Conservation (phyloP, 2,113 vertebrate species). For the Myxocyprinus asiaticus region DNA sequence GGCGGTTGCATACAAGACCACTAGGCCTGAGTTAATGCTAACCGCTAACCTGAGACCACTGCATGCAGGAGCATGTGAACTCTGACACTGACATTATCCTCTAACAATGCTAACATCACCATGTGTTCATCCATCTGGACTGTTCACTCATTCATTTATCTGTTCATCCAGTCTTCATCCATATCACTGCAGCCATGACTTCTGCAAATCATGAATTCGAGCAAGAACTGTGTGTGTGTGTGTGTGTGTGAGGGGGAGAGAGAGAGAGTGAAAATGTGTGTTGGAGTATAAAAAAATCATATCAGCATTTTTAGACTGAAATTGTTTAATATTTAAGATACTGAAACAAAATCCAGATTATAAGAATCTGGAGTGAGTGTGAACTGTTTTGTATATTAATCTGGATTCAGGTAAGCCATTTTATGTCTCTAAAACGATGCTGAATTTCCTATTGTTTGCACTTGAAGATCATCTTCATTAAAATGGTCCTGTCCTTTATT, state of each 20-base stretch:
- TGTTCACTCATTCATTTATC: constrained; percentile 16
- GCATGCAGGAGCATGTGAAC: constrained; percentile 37
- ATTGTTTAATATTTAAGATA: constrained; percentile 14
- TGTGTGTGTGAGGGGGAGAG: not conserved
- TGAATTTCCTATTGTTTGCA: not conserved
- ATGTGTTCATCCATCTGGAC: constrained; percentile 33
- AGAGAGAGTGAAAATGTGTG: not conserved
- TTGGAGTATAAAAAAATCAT: no score
- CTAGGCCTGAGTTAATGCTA: not conserved
- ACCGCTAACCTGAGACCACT: constrained; percentile 19
- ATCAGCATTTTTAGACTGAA: not conserved
- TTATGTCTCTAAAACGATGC: not conserved
- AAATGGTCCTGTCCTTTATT: not conserved
- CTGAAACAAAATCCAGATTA: constrained; percentile 5
- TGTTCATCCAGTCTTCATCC: not conserved
- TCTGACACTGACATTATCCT: constrained; percentile 23
- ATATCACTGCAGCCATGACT: constrained; percentile 12
- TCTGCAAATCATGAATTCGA: not conserved
- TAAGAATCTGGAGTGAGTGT: constrained; percentile 1
- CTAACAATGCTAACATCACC: constrained; percentile 46
- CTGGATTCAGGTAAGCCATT: not conserved
- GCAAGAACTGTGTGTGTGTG: not conserved
- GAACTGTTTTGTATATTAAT: constrained; percentile 6
- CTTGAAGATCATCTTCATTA: not conserved
- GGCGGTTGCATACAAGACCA: not conserved